Conservation (phyloP, 2,113 vertebrate species). For the Albula goreensis region DNA sequence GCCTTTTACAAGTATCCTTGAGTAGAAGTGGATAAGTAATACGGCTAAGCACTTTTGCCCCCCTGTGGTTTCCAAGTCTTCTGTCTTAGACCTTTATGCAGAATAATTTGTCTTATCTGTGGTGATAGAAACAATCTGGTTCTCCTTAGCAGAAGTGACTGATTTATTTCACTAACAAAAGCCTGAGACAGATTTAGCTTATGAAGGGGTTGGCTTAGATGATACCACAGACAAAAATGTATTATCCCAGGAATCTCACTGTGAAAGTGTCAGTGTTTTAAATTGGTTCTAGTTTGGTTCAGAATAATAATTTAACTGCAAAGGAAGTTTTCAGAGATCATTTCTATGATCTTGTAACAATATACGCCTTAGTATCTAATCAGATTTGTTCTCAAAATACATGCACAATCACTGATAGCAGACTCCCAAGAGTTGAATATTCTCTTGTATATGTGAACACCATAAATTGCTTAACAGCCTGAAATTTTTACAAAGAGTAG, state of each 20-base stretch:
- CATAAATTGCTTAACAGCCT: too few species aligned
- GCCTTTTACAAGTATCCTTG: background rate
- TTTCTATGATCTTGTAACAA: background rate
- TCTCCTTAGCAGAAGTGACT: background rate
- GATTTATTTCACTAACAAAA: slow-evolving; percentile 10
- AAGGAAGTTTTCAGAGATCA: background rate
- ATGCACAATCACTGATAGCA: background rate
- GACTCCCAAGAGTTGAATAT: background rate
- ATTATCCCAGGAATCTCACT: background rate
- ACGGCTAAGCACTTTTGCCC: background rate
- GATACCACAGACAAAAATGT: background rate
- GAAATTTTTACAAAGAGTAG: too few species aligned
- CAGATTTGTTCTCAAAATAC: background rate
- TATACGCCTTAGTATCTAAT: background rate
- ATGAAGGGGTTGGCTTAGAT: background rate
- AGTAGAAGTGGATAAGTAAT: background rate
- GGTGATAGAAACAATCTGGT: background rate
- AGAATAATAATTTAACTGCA: background rate
- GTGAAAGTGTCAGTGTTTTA: background rate
- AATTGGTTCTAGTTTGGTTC: background rate
- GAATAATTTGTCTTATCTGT: background rate
- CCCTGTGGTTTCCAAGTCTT: background rate
- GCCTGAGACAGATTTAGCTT: background rate
- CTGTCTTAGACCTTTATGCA: background rate
- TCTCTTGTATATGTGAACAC: too few species aligned